Conservation (phyloP, 2,888 invertebrate species). For the Invenusta paracnida region DNA sequence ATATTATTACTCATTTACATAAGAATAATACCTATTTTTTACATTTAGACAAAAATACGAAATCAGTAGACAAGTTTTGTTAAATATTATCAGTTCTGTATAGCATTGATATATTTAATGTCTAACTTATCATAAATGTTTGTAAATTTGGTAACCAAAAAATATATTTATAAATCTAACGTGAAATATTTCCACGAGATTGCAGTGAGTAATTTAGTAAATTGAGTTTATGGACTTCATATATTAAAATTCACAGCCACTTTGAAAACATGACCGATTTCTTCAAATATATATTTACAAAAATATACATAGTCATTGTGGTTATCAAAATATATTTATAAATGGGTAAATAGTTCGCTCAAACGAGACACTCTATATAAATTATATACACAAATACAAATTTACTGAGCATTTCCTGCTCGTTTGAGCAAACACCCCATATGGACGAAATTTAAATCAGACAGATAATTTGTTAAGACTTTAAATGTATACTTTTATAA, state of each 20-base stretch:
- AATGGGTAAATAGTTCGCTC: neutral
- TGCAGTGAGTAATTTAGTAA: neutral
- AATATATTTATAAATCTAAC: neutral
- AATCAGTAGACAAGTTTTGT: neutral
- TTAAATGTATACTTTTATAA: neutral
- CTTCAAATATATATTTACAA: neutral
- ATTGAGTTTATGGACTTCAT: neutral
- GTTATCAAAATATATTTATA: neutral
- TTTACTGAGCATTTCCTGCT: neutral
- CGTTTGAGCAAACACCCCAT: too few relatives aligned
- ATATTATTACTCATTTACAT: neutral
- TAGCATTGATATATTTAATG: neutral
- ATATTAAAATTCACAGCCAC: neutral
- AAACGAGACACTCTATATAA: neutral
- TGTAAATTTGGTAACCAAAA: neutral
- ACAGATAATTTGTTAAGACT: neutral
- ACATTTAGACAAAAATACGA: neutral
- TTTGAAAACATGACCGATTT: neutral
- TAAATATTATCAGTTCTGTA: neutral
- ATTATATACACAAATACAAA: neutral
- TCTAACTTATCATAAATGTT: neutral
- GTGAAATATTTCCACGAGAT: neutral
- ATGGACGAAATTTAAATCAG: too few relatives aligned
- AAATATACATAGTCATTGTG: neutral
- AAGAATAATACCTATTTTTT: neutral